These are phyloP conservation scores for Periphyllus acericola DNA, from an alignment of 2,888 invertebrate genomes.

Conservation along the genomic window DNA sequence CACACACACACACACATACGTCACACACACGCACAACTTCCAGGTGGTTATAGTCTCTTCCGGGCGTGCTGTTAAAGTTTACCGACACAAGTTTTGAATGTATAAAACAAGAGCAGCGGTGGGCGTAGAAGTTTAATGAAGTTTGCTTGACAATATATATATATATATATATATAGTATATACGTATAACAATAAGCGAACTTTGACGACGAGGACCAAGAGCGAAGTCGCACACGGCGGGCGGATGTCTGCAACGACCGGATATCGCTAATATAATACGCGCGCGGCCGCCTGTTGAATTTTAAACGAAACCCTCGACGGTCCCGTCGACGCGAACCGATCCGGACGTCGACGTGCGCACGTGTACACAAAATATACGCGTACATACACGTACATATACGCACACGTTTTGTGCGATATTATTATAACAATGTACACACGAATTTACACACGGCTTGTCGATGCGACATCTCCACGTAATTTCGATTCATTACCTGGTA, in stretches of 20 bases:
- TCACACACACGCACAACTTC: background rate
- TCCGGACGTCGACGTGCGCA: background rate
- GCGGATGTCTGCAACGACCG: background rate
- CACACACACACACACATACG: background rate
- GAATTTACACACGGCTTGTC: too few relatives aligned
- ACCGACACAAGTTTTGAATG: conserved; percentile 36
- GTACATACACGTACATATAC: background rate
- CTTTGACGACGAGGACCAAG: conserved; percentile 40
- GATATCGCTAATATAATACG: conserved; percentile 33
- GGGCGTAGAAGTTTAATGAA: conserved; percentile 29
- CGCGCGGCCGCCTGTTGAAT: conserved; percentile 34
- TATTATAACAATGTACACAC: too few relatives aligned
- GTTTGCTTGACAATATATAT: conserved; percentile 28
- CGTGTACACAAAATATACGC: background rate
- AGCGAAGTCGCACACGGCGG: too few relatives aligned
- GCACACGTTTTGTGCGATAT: too few relatives aligned
- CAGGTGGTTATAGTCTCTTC: background rate
- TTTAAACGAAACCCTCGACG: conserved; percentile 42
- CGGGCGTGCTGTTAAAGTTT: conserved; percentile 41
- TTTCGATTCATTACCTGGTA: too few relatives aligned
- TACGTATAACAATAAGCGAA: conserved; percentile 40
- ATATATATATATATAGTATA: conserved; percentile 29
- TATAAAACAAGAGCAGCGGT: background rate
- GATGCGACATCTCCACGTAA: too few relatives aligned
- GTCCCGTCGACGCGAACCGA: background rate